Evolutionary conservation across 2,888 invertebrate genomes (phyloP), one percentile per base, ranked within the genome.

Genomic region (Neuroscelio doddi): DNA sequence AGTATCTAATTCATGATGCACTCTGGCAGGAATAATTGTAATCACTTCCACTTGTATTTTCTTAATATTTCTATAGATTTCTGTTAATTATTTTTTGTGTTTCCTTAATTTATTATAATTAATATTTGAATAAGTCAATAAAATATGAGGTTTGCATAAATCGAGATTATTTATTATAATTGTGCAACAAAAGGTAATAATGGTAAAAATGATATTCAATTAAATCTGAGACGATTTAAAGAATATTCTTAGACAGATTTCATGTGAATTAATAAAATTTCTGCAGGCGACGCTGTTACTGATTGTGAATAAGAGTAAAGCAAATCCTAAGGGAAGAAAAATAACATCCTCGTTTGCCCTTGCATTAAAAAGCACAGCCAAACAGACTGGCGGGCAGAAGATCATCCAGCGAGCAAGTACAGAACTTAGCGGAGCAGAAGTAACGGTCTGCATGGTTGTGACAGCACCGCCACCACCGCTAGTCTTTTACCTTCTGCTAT

Each of bases 391-490:
- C 71, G 70, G 74, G 69, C 72, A 66, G 75, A 79, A 79, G 77
- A 77, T 80, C 75, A 77, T 76, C 74, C 73, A 55, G 68, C 61
- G 64, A 49, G 63, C 52, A 63, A 68, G 73, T 62, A 67, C 50
- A 71, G 73, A 75, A 75, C 69, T 75, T 74, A 74, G 69, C 74
- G 68, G 72, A 71, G 80, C 77, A 76, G 78, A 80, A 79, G 77
- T 80, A 80, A 80, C 77, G 74, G 77, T 70, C 75, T 71, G 76
- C 67, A 74, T 78, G 78, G 68, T 77, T 72, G 74, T 78, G 78
- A 78, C 78, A 78, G 78, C 72, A 64, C 55, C 55, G 47, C 63
- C 49, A 58, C 59, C 62, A 52, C 39, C 56, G 34, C 39, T 53
- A 49, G 53, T 44, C 57, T 42, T 56, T 42, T 53, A 51, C 58